A percentile compares a stretch with the other conserved stretches of the same genome.
Conservation (phyloP, 2,797 vertebrate species). For the Enteromius trimaculatus region DNA sequence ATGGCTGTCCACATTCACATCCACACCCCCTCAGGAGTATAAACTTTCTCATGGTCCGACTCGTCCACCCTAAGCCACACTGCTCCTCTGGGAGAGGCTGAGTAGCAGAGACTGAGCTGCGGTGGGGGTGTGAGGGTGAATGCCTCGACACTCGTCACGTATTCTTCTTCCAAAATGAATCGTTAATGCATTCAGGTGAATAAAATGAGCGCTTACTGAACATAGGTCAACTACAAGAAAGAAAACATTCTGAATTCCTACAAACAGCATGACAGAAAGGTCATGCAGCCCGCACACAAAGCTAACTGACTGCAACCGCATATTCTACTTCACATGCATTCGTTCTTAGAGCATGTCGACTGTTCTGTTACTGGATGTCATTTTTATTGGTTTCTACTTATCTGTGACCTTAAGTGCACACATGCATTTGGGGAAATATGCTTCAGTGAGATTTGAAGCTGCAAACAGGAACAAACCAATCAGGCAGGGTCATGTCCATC, state of each 20-base stretch:
- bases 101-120: constrained; percentile 7
- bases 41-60: constrained; percentile 66
- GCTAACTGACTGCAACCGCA: constrained; percentile 8
- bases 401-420: constrained; percentile 37
- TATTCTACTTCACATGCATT: constrained; percentile 48
- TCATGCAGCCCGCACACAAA: constrained; percentile 47
- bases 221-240: background rate
- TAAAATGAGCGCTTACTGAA: background rate
- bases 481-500: constrained; percentile 38
- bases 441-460: constrained; percentile 27
- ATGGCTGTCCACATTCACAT: constrained; percentile 33
- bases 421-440: constrained; percentile 51
- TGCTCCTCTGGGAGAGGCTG: constrained; percentile 53
- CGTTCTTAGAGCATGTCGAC: background rate
- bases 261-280: constrained; percentile 1
- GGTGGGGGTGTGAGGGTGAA: constrained; percentile 1
- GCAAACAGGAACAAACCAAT: constrained; percentile 38
- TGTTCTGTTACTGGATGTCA: background rate
- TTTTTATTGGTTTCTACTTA: background rate
- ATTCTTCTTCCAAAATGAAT: background rate
- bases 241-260: background rate
- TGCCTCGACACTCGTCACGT: background rate
- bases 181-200: constrained; percentile 4
- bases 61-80: constrained; percentile 52
- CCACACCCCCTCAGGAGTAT: constrained; percentile 39